phyloP scores from a whole-genome alignment of 1,140 invertebrate species.

The Phenacoccus solenopsis region DNA sequence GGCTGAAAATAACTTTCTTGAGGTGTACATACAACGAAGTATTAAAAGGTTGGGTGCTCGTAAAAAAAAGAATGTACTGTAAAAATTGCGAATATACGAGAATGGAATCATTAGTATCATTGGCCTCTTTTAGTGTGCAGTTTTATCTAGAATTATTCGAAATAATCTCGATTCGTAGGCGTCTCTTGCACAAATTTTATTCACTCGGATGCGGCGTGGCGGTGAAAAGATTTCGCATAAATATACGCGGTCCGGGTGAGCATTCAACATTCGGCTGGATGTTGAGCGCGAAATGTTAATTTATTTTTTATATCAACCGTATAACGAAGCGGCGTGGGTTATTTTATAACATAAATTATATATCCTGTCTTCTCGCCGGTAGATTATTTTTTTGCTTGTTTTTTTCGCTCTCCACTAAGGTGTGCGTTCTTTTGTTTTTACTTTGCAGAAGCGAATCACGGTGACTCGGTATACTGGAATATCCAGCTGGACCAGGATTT shows the following conservation, averaged over 20 bases:
- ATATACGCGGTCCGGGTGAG: not conserved
- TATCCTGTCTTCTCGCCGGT: not conserved
- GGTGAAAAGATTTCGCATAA: not conserved
- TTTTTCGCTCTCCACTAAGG: not conserved
- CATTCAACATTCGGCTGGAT: not conserved
- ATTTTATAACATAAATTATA: not conserved
- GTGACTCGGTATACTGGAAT: constrained; percentile 57
- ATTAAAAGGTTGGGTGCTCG: too few species aligned
- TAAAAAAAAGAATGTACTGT: too few species aligned
- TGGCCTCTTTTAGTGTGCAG: too few species aligned
- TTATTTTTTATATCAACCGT: not conserved
- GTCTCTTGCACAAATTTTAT: not conserved
- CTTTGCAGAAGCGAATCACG: constrained; percentile 8
- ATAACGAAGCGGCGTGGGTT: not conserved
- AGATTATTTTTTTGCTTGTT: not conserved
- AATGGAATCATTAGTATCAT: too few species aligned
- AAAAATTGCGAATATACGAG: too few species aligned
- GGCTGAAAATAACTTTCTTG: too few species aligned
- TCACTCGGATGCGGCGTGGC: too few species aligned
- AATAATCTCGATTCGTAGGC: not conserved
- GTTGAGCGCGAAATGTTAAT: constrained; percentile 6
- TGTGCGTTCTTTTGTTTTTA: not conserved
- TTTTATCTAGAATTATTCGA: not conserved
- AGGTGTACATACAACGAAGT: too few species aligned
- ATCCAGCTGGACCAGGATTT: constrained; percentile 80